phyloP scores from a whole-genome alignment of 2,888 invertebrate species.

The Xestia xanthographa region DNA sequence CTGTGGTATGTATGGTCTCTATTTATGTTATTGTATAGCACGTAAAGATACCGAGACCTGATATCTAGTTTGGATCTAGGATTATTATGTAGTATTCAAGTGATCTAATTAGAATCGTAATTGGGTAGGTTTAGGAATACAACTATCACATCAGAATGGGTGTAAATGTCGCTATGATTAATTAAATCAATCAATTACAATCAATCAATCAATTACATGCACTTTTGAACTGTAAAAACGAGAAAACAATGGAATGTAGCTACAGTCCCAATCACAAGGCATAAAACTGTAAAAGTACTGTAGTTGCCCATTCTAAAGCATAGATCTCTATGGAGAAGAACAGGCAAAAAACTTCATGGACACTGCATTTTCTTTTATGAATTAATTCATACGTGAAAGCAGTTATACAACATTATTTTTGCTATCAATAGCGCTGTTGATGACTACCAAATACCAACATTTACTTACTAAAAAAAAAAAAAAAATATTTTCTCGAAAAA shows the following conservation, averaged over 20 bases:
- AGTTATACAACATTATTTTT: not conserved
- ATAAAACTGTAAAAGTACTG: too few species aligned
- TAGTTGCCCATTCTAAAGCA: too few species aligned
- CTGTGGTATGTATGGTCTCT: not conserved
- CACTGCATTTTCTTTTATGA: not conserved
- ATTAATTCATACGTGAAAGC: not conserved
- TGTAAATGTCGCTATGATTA: not conserved
- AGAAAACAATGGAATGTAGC: too few species aligned
- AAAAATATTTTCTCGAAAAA: too few species aligned
- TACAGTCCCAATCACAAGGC: too few species aligned
- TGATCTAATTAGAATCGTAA: slow-evolving; percentile 23
- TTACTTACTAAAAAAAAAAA: too few species aligned
- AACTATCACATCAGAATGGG: not conserved
- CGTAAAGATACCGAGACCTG: not conserved
- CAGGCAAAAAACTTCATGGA: too few species aligned
- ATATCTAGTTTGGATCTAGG: not conserved
- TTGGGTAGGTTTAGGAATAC: not conserved
- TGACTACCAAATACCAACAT: not conserved
- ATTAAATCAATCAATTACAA: too few species aligned
- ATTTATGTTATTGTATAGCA: not conserved
- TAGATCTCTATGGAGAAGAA: too few species aligned
- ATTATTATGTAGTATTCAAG: not conserved
- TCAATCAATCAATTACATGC: too few species aligned
- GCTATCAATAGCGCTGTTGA: not conserved
- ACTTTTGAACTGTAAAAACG: too few species aligned